Evolutionary conservation across 2,888 invertebrate genomes (phyloP).

Genomic region (Epinotia nisella): DNA sequence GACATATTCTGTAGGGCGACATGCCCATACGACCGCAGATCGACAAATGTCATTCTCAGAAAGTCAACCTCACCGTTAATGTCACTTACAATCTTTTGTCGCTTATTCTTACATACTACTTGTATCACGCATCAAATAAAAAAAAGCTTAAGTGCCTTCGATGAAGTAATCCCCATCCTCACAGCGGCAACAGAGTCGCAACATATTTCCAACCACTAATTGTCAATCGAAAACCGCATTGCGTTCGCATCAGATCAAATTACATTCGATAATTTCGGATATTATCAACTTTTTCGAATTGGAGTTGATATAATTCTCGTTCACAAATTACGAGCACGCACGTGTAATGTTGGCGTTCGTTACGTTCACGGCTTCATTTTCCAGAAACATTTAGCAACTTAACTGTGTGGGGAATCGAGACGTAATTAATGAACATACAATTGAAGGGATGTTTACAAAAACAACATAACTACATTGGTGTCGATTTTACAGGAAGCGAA

Average conservation of each 20-base stretch:
- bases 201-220: conserved; percentile 68
- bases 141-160: conserved; percentile 14
- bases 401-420: not conserved
- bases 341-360: conserved; percentile 19
- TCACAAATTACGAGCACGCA: conserved; percentile 55
- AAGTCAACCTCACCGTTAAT: not conserved
- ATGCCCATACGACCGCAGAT: conserved; percentile 54
- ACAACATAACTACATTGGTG: too few species aligned
- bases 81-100: conserved; percentile 10
- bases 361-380: conserved; percentile 22
- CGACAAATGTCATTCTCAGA: conserved; percentile 56
- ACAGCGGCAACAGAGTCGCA: conserved; percentile 17
- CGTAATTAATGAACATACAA: not conserved
- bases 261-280: conserved; percentile 57
- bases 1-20: conserved; percentile 38
- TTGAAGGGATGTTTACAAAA: too few species aligned
- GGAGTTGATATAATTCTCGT: conserved; percentile 53
- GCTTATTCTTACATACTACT: not conserved
- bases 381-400: conserved; percentile 5
- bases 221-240: conserved; percentile 66
- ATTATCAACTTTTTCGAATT: conserved; percentile 54
- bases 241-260: conserved; percentile 50
- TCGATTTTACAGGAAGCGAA: too few species aligned
- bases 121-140: not conserved
- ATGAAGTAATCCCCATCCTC: not conserved